Evolutionary conservation across 2,888 invertebrate species (phyloP).

Genomic region (Xylophagus ater): DNA sequence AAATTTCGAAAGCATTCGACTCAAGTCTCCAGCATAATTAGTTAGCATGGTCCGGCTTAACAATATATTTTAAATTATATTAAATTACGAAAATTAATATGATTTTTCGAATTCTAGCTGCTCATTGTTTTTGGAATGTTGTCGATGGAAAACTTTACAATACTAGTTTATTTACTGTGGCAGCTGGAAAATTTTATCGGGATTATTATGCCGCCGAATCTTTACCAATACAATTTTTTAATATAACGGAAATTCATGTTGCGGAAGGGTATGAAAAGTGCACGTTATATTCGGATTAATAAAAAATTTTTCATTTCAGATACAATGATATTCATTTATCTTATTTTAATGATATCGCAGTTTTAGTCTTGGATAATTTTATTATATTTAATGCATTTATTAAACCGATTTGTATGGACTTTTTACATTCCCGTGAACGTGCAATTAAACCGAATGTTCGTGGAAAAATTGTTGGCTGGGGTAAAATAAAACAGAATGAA

Average conservation of each 20-base stretch:
- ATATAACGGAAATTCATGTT: constrained; percentile 17
- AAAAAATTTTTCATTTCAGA: constrained; percentile 10
- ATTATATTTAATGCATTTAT: constrained; percentile 28
- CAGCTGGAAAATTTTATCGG: constrained; percentile 8
- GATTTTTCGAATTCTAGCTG: too few relatives aligned
- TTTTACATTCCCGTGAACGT: constrained; percentile 14
- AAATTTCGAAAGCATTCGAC: too few relatives aligned
- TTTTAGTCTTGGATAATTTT: constrained; percentile 25
- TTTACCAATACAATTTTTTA: constrained; percentile 13
- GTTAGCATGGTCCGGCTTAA: too few relatives aligned
- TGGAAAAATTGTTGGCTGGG: constrained; percentile 23
- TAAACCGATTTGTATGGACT: constrained; percentile 32
- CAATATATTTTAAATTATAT: too few relatives aligned
- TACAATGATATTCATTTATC: constrained; percentile 21
- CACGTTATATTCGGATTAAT: neutral
- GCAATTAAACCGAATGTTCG: constrained; percentile 4
- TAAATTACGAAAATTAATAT: too few relatives aligned
- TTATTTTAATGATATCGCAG: constrained; percentile 30
- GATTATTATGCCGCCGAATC: constrained; percentile 14
- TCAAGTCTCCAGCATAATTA: too few relatives aligned
- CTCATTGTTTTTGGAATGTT: constrained; percentile 17
- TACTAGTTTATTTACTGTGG: neutral
- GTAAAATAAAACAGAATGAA: constrained; percentile 13
- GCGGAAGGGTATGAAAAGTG: constrained; percentile 16
- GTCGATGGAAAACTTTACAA: neutral